A percentile compares a stretch with the other conserved stretches of the same genome.
Evolutionary conservation across 2,888 invertebrate genomes (phyloP).

Genomic region (Leuctra nigra): DNA sequence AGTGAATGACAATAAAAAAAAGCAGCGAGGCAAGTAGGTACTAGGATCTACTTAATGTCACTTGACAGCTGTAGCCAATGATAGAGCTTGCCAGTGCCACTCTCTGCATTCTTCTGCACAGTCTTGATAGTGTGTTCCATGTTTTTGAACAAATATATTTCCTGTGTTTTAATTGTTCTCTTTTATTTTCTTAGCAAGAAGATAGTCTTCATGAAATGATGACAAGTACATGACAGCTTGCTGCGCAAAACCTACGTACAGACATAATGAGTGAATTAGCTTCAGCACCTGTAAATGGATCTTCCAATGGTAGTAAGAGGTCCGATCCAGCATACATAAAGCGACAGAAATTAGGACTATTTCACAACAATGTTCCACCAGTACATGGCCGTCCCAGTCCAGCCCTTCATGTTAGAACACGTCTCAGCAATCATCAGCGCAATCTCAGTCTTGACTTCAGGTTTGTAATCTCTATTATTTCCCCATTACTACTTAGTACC

Average conservation of each 20-base stretch:
- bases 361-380: conserved; percentile 45
- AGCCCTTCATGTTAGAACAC: conserved; percentile 42
- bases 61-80: no score
- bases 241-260: no score
- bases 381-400: conserved; percentile 50
- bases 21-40: no score
- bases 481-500: not conserved
- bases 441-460: conserved; percentile 86
- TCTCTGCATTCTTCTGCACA: no score
- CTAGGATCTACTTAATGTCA: no score
- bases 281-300: conserved; percentile 33
- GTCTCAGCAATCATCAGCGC: conserved; percentile 68
- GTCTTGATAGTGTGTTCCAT: no score
- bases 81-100: no score
- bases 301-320: conserved; percentile 15
- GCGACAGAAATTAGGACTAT: conserved; percentile 40
- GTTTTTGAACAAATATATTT: no score
- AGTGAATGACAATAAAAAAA: no score
- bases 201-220: conserved; percentile 33
- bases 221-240: conserved; percentile 40
- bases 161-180: no score
- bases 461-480: conserved; percentile 41
- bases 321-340: conserved; percentile 36
- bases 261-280: conserved; percentile 42
- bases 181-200: not conserved